Evolutionary conservation across 2,113 vertebrate genomes (phyloP).

Genomic region (Rhabdomys dilectus): DNA sequence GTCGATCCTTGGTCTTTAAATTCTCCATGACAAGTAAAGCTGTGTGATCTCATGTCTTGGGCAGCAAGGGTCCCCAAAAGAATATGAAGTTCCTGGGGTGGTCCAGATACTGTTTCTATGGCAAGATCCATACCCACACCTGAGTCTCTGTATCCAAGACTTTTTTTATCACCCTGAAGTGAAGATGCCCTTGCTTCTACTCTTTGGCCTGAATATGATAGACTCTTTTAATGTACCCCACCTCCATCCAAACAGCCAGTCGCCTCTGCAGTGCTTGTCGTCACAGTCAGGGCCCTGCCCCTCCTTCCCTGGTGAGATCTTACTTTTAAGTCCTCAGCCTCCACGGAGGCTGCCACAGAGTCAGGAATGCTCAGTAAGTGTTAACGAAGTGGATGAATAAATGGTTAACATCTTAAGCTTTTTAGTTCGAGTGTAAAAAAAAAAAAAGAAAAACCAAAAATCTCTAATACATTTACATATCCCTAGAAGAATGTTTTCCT

Average conservation of each 20-base stretch:
- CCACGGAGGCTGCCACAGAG: fast-evolving
- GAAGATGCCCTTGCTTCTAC: background rate
- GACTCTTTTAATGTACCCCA: background rate
- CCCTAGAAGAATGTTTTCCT: constrained; percentile 30
- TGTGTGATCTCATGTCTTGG: background rate
- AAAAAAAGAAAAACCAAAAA: background rate
- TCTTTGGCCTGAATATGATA: background rate
- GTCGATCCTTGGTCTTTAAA: background rate
- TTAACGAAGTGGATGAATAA: background rate
- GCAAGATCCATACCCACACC: background rate
- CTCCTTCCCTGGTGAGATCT: background rate
- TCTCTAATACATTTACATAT: background rate
- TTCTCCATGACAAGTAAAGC: background rate
- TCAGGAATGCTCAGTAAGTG: background rate
- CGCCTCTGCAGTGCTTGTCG: background rate
- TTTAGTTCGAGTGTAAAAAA: background rate
- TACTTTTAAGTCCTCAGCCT: background rate
- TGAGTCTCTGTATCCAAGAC: constrained; percentile 12
- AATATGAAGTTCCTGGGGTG: background rate
- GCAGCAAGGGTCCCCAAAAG: background rate
- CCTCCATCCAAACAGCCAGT: background rate
- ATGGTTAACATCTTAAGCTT: background rate
- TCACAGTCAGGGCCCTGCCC: fast-evolving
- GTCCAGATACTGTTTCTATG: background rate
- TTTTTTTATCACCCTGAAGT: background rate